These are phyloP conservation scores for Meloidogyne chitwoodi DNA, from an alignment of 1,140 invertebrate genomes.

Conservation along the genomic window DNA sequence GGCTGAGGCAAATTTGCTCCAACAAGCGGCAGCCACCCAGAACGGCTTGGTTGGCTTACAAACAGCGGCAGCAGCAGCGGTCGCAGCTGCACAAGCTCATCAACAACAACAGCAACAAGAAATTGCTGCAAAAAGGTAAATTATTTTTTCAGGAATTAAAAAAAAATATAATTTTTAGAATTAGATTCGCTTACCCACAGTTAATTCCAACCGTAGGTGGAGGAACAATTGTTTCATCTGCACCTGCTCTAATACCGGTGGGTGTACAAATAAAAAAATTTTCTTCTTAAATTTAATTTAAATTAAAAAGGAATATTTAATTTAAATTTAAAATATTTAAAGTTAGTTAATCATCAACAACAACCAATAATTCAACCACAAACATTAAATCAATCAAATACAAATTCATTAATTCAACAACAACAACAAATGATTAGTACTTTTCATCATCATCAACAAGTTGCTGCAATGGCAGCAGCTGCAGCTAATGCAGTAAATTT, in stretches of 20 bases:
- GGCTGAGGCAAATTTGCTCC: slow-evolving; percentile 12
- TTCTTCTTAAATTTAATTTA: neutral
- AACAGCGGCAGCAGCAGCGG: neutral
- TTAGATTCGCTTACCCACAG: slow-evolving; percentile 10
- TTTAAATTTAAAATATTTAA: neutral
- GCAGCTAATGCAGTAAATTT: neutral
- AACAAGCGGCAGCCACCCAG: neutral
- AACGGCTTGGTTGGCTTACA: neutral
- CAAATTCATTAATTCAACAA: neutral
- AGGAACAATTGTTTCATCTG: neutral
- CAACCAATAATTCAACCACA: neutral
- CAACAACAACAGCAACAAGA: slow-evolving; percentile 4
- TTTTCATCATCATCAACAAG: neutral
- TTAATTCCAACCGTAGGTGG: neutral
- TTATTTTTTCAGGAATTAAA: too few relatives aligned
- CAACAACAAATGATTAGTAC: neutral
- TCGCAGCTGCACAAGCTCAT: slow-evolving; percentile 1
- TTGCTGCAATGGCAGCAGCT: neutral
- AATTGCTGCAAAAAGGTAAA: slow-evolving; percentile 20
- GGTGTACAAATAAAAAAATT: neutral
- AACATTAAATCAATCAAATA: slow-evolving; percentile 1
- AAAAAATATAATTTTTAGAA: neutral
- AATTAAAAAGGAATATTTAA: too few relatives aligned
- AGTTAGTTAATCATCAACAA: slow-evolving; percentile 3
- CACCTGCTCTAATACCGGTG: slow-evolving; percentile 17